A percentile compares a stretch with the other conserved stretches of the same genome.
Conservation (phyloP, 2,797 vertebrate genomes). For the Cuniculus paca region DNA sequence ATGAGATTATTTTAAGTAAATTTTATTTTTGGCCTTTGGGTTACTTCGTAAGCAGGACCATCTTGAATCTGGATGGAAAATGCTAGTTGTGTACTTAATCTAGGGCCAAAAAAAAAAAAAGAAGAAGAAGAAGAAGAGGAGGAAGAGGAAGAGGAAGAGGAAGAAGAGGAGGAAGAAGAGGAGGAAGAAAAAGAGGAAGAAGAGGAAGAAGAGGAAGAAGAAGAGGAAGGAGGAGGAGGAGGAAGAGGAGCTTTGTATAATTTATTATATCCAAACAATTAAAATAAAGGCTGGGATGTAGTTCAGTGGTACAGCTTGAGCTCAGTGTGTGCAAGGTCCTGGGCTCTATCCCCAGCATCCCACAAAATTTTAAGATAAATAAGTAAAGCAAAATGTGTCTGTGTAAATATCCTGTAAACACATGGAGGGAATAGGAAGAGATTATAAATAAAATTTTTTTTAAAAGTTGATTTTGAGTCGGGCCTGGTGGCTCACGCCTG, state of each 20-base stretch:
- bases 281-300: constrained; percentile 1
- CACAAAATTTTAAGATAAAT: background rate
- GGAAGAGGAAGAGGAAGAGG: too few relatives aligned
- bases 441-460: constrained; percentile 1
- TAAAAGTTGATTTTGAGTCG: constrained; percentile 36
- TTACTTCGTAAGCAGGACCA: constrained; percentile 59
- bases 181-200: background rate
- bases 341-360: background rate
- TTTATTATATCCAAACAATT: constrained; percentile 54
- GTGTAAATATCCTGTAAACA: constrained; percentile 26
- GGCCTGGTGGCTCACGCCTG: too few relatives aligned
- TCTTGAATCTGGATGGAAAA: constrained; percentile 59
- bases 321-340: background rate
- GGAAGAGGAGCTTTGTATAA: background rate
- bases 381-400: background rate
- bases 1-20: constrained; percentile 69
- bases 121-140: too few relatives aligned
- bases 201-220: too few relatives aligned
- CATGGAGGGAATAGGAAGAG: background rate
- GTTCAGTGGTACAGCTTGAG: background rate
- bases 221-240: too few relatives aligned
- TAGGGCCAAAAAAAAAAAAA: background rate
- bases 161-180: too few relatives aligned
- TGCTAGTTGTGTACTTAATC: constrained; percentile 39
- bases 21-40: constrained; percentile 67